Evolutionary conservation across 2,113 vertebrate species (phyloP), one percentile per base, ranked within the genome.

Genomic region (Oryzias curvinotus): DNA sequence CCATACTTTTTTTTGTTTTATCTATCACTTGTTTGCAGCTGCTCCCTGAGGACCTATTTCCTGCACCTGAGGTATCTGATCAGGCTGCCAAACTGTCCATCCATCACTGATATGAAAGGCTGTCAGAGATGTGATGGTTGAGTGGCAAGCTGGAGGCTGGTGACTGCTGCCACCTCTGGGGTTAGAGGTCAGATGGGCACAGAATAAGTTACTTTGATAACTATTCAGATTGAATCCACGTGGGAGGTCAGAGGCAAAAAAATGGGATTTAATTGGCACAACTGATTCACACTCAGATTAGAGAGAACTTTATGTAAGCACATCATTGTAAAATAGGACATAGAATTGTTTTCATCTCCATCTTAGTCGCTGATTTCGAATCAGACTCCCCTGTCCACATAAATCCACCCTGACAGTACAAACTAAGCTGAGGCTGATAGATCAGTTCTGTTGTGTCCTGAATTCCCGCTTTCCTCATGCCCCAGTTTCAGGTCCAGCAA

Each of bases 211-310:
- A 68, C 83, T 83, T 74, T 68, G 57, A 77, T 85, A 77, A 85
- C 82, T 85, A 75, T 68, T 74, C 78, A 80, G 82, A 91, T 88
- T 89, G 78, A 86, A 80, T 84, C 84, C 87, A 84, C 80, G 82
- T 86, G 83, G 76, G 53, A 19, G 62, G 52, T 62, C 3, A 46
- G 42, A 62, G 43, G 36, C 8, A 62, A 53, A 73, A 70, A 67
- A 85, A 82, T 68, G 61, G 70, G 53, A n/a, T 80, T 62, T 47
- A 68, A 54, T 42, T 57, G 8, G 14, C 53, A 69, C 53, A 67
- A 72, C 54, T 57, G 36, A 15, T 57, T 45, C 71, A 72, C 66
- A 65, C 71, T 58, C 65, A 75, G 59, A 73, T 82, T 75, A 78
- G 44, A 85, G 57, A 68, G 72, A 69, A 75, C 75, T 63, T 48